A percentile compares a stretch with the other conserved stretches of the same genome.
These are phyloP conservation scores for Tinea pellionella DNA, from an alignment of 2,888 invertebrate genomes.

Conservation along the genomic window DNA sequence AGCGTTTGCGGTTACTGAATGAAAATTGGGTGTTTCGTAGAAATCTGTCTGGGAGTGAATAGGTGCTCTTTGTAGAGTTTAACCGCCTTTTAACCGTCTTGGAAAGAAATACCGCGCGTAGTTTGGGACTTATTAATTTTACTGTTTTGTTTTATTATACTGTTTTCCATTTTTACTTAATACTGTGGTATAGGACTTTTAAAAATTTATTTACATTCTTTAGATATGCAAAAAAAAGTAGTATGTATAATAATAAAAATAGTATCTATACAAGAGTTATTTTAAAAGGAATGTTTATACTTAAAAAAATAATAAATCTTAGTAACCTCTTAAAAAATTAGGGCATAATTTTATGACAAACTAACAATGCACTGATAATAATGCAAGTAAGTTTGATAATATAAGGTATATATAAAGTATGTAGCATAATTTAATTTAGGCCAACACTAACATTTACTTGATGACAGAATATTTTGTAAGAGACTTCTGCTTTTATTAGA, in stretches of 20 bases:
- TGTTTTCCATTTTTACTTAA: too few relatives aligned
- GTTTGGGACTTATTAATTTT: too few relatives aligned
- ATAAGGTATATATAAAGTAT: background rate
- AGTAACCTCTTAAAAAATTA: background rate
- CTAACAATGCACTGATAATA: background rate
- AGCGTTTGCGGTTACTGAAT: constrained; percentile 31
- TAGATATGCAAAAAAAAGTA: too few relatives aligned
- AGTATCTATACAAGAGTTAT: too few relatives aligned
- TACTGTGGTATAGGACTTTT: too few relatives aligned
- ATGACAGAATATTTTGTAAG: background rate
- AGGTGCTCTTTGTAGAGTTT: constrained; percentile 28
- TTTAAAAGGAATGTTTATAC: too few relatives aligned
- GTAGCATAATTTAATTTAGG: background rate
- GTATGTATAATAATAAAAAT: too few relatives aligned
- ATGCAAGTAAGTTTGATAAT: background rate
- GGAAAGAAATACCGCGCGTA: background rate
- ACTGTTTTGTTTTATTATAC: too few relatives aligned
- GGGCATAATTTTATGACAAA: background rate
- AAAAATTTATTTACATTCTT: too few relatives aligned
- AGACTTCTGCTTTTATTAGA: background rate
- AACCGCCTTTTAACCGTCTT: background rate
- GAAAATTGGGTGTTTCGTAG: constrained; percentile 35
- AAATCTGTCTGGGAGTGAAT: constrained; percentile 26
- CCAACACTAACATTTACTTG: background rate
- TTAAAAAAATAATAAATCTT: background rate